These are phyloP conservation scores for Caretta caretta DNA, from an alignment of 2,113 vertebrate species.

Conservation along the genomic window DNA sequence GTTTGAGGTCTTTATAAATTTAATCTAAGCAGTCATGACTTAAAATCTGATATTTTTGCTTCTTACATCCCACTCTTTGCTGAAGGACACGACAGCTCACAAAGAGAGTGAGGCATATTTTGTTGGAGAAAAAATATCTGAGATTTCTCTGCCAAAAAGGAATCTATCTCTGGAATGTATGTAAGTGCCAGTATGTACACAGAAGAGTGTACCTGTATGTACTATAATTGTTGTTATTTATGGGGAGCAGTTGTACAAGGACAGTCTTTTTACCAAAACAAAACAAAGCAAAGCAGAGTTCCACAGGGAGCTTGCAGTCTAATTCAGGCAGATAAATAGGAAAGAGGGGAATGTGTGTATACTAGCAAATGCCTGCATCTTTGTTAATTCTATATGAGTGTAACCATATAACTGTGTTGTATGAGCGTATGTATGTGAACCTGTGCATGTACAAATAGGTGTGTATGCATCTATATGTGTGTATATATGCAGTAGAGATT, in stretches of 20 bases:
- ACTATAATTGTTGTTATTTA: not conserved
- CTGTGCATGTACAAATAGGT: rapidly evolving
- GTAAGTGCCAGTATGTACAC: not conserved
- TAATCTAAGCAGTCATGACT: conserved; percentile 39
- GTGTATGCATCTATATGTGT: not conserved
- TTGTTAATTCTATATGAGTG: not conserved
- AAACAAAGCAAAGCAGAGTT: not conserved
- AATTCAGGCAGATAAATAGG: not conserved
- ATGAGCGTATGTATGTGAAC: not conserved
- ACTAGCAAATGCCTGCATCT: not conserved
- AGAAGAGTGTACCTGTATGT: not conserved
- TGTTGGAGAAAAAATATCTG: not conserved
- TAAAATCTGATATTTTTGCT: conserved; percentile 46
- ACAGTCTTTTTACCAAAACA: not conserved
- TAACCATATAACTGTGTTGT: not conserved
- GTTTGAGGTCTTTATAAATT: conserved; percentile 13
- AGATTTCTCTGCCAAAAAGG: not conserved
- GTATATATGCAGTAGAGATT: not conserved
- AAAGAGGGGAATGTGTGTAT: not conserved
- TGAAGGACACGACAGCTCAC: conserved; percentile 24
- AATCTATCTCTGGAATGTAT: not conserved
- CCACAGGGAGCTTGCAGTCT: not conserved
- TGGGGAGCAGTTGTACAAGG: not conserved
- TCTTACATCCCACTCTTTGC: conserved; percentile 6
- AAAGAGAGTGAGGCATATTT: not conserved